A percentile compares a stretch with the other conserved stretches of the same genome.
Conservation (phyloP, 2,888 invertebrate species). For the Osmoderma eremita region DNA sequence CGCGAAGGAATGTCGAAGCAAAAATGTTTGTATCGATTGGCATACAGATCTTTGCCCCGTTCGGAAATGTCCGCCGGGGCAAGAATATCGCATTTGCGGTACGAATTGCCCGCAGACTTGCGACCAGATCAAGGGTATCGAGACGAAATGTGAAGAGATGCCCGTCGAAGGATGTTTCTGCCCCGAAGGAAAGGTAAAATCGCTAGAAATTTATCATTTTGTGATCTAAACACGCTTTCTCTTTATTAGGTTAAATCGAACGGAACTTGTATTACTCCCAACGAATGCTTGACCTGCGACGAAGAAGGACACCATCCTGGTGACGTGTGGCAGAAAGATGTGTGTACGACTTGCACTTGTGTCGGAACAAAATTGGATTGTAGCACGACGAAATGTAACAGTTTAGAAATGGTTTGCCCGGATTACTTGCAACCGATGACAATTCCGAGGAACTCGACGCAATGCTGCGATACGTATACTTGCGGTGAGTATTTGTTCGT, state of each 20-base stretch:
- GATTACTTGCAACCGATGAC: slow-evolving; percentile 68
- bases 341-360: slow-evolving; percentile 80
- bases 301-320: slow-evolving; percentile 75
- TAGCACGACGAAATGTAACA: slow-evolving; percentile 70
- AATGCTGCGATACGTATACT: slow-evolving; percentile 77
- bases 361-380: slow-evolving; percentile 71
- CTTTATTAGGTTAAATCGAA: slow-evolving; percentile 72
- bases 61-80: slow-evolving; percentile 66
- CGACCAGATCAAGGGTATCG: slow-evolving; percentile 67
- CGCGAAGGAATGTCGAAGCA: slow-evolving; percentile 75
- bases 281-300: slow-evolving; percentile 79
- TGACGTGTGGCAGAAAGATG: slow-evolving; percentile 75
- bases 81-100: slow-evolving; percentile 68
- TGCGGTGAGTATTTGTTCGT: slow-evolving; percentile 67
- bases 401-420: slow-evolving; percentile 69
- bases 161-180: slow-evolving; percentile 86
- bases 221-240: no score
- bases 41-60: slow-evolving; percentile 74
- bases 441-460: slow-evolving; percentile 66
- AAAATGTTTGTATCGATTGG: slow-evolving; percentile 82
- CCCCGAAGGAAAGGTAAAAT: slow-evolving; percentile 73
- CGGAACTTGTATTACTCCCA: slow-evolving; percentile 76
- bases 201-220: neutral
- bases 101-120: slow-evolving; percentile 75
- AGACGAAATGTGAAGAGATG: slow-evolving; percentile 49